Evolutionary conservation across 2,797 vertebrate genomes (phyloP).

Genomic region (Peromyscus eremicus): DNA sequence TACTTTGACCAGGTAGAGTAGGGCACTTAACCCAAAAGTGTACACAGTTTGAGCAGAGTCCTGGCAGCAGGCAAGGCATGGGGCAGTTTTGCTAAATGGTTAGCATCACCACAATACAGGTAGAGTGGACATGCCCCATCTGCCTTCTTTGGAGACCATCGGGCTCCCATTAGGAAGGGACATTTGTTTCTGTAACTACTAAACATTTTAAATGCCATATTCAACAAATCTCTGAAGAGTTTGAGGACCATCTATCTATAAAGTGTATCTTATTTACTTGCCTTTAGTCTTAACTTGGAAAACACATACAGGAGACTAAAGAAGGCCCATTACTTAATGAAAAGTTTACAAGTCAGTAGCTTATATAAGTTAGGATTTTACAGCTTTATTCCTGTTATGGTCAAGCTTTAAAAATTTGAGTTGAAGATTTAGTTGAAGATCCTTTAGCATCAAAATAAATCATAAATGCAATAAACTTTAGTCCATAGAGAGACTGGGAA

Average conservation of each 20-base stretch:
- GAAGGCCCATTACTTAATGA: not conserved
- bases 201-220: not conserved
- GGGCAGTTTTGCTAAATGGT: not conserved
- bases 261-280: not conserved
- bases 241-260: not conserved
- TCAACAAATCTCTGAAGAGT: not conserved
- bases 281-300: not conserved
- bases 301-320: not conserved
- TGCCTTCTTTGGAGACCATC: not conserved
- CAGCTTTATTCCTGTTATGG: not conserved
- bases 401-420: not conserved
- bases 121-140: not conserved
- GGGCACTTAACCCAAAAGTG: not conserved
- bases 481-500: not conserved
- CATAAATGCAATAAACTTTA: not conserved
- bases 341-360: not conserved
- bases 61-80: not conserved
- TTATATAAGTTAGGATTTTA: not conserved
- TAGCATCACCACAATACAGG: not conserved
- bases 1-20: not conserved
- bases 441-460: not conserved
- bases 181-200: not conserved
- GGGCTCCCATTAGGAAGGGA: not conserved
- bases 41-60: not conserved
- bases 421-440: not conserved